These are phyloP conservation scores for Vombatus ursinus DNA, from an alignment of 2,113 vertebrate species.

Conservation along the genomic window DNA sequence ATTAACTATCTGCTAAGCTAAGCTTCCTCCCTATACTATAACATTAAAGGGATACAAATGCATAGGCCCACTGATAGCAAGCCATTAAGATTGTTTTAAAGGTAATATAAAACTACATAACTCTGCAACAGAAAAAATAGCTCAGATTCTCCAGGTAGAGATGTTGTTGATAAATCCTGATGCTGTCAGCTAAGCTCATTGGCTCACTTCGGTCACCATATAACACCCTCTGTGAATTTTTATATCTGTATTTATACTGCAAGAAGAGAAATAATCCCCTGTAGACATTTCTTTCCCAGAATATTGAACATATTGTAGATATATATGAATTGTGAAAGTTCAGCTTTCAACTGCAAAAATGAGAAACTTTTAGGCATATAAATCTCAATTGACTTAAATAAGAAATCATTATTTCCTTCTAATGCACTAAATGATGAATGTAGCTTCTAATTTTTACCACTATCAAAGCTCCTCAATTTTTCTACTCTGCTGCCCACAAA, in stretches of 20 bases:
- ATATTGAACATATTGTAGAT: neutral
- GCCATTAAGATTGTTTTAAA: neutral
- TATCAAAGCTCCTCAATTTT: neutral
- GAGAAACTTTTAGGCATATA: neutral
- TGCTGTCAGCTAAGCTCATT: neutral
- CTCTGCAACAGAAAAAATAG: neutral
- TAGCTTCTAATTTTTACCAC: neutral
- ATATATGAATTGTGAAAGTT: neutral
- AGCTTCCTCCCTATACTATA: neutral
- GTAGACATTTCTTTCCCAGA: neutral
- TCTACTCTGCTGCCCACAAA: neutral
- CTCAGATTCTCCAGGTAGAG: neutral
- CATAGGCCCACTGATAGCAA: neutral
- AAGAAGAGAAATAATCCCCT: neutral
- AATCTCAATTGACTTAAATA: neutral
- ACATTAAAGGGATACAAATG: neutral
- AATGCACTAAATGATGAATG: neutral
- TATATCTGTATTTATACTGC: neutral
- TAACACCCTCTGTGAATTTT: neutral
- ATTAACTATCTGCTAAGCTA: neutral
- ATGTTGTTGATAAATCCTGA: neutral
- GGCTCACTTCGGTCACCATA: neutral
- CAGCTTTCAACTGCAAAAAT: neutral
- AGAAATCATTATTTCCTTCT: neutral
- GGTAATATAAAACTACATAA: neutral